Conservation (phyloP, 2,113 vertebrate genomes). For the Corynorhinus townsendii region DNA sequence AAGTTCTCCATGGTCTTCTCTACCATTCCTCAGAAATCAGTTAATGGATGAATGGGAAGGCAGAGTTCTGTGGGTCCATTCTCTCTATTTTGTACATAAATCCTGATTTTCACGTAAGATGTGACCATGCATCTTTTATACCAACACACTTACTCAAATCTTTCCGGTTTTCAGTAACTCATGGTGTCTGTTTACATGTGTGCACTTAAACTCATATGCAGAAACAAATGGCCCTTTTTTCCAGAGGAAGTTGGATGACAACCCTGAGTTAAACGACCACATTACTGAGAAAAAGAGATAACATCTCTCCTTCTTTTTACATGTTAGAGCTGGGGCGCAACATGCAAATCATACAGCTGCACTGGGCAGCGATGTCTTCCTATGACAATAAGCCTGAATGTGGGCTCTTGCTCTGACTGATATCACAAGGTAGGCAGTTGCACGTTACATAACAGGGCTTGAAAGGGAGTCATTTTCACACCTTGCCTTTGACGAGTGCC, state of each 20-base stretch:
- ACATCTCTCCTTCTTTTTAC: neutral
- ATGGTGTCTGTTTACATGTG: neutral
- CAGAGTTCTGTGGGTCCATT: slow-evolving; percentile 3
- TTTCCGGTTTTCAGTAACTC: neutral
- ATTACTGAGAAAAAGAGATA: neutral
- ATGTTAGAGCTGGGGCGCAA: neutral
- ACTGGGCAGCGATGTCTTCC: neutral
- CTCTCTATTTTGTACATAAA: slow-evolving; percentile 4
- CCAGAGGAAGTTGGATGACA: neutral
- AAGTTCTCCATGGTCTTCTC: neutral
- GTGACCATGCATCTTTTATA: slow-evolving; percentile 30
- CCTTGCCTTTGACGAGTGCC: neutral
- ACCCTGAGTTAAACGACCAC: neutral
- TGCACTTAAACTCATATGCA: neutral
- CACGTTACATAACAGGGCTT: neutral
- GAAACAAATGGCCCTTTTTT: neutral
- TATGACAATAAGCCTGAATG: neutral
- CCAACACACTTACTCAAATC: neutral
- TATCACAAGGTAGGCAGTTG: neutral
- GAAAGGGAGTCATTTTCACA: neutral
- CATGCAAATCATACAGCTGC: neutral
- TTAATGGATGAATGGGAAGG: slow-evolving; percentile 16
- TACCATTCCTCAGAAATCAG: neutral
- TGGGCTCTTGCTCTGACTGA: neutral
- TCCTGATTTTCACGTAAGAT: neutral